Evolutionary conservation across 2,113 vertebrate genomes (phyloP).

Genomic region (Sitta europaea): DNA sequence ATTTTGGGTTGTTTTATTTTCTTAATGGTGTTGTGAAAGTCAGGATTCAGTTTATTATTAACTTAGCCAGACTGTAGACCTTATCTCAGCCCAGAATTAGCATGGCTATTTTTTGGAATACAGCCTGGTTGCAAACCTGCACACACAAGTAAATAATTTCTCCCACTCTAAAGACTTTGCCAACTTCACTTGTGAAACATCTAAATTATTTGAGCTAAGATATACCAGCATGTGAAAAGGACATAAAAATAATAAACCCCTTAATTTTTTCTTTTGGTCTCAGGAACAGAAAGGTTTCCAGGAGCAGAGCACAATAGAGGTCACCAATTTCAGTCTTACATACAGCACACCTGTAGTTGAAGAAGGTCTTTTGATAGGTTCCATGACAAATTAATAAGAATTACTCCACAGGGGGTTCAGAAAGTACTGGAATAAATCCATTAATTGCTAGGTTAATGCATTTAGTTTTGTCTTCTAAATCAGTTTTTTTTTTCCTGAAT

Average conservation of each 20-base stretch:
- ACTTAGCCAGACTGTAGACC: constrained; percentile 6
- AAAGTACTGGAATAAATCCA: background rate
- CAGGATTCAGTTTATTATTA: constrained; percentile 32
- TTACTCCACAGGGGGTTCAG: background rate
- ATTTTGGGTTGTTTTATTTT: background rate
- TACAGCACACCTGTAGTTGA: background rate
- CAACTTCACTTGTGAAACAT: background rate
- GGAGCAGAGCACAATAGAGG: rapidly evolving
- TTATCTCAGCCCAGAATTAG: constrained; percentile 34
- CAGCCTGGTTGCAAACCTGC: background rate
- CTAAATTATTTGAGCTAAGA: background rate
- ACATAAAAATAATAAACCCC: background rate
- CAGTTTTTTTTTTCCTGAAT: background rate
- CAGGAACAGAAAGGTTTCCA: background rate
- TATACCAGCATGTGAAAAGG: background rate
- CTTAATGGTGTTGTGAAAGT: background rate
- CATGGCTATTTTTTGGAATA: background rate
- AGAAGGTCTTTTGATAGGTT: background rate
- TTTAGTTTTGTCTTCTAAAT: background rate
- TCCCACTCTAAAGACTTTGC: background rate
- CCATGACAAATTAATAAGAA: background rate
- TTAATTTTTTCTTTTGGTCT: constrained; percentile 12
- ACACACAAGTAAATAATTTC: background rate
- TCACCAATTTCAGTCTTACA: background rate
- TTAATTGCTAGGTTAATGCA: background rate